Base-by-base conservation (phyloP, 1,140 invertebrate genomes). In the Monochamus saltuarius region DNA sequence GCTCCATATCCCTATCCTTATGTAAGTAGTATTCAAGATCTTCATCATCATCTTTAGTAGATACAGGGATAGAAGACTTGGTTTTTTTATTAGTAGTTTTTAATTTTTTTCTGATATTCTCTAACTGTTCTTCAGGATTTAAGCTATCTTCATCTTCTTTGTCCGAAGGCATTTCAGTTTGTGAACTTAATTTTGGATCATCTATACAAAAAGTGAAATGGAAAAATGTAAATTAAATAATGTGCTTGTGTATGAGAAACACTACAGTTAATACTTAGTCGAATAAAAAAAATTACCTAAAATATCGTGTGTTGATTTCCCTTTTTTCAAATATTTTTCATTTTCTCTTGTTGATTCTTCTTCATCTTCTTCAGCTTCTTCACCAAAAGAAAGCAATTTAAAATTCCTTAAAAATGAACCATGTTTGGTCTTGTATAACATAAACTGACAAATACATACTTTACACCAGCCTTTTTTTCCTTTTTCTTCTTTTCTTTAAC, bases 281-380 rank as follows among this genome's bases (percentile, higher is more conserved):
- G 17, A 16, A 49, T 51, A 53, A 54, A 52, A 49, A 63, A 50
- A 43, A 35, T 57, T 73, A 75, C 73, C 68, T 64, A 91, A 82
- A 17, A 94, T 80, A 80, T 99, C 97, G 78, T 99, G 96, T 38
- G 93, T 91, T 9, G 94, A 97, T 80, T 98, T 98, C 39, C 92
- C 87, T 77, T 87, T 90, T 0, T 84, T 85, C 43, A 81, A 77
- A 67, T 84, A 86, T 65, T 85, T 80, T 73, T 87, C 87, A 60
- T 83, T 88, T 57, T 87, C 86, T 71, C 84, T 84, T 35, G 77
- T 79, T 1, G 87, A 85, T 79, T 94, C 90, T 60, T 89, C 91
- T 78, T 99, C 97, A 74, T 98, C 96, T 77, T 97, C 95, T 76
- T 99, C 96, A 7, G 95, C 96, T 78, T 99, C 97, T 75, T 95